Percentiles rank a stretch among this genome's conserved stretches.
These are phyloP conservation scores for Ciconia boyciana DNA, from an alignment of 2,113 vertebrate species.

Conservation along the genomic window DNA sequence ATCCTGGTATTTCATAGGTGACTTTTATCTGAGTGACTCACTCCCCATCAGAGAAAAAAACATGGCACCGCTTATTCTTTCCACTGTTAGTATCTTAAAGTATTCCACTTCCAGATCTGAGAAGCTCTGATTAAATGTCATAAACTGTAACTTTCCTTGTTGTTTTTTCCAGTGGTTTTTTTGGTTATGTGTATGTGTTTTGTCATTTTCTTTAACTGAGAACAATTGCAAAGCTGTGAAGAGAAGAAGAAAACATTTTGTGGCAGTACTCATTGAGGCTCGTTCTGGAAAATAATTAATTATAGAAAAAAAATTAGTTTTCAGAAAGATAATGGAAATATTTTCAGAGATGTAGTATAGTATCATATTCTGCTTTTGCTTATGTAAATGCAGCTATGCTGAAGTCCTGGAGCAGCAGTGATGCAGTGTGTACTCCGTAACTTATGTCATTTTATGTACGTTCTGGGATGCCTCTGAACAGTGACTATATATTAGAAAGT, in stretches of 20 bases:
- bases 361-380: background rate
- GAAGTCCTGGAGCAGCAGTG: background rate
- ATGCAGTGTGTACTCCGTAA: fast-evolving
- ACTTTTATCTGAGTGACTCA: background rate
- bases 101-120: background rate
- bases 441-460: background rate
- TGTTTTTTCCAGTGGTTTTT: background rate
- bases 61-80: background rate
- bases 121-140: background rate
- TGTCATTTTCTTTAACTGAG: background rate
- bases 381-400: background rate
- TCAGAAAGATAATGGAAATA: background rate
- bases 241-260: background rate
- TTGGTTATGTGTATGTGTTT: background rate
- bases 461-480: background rate
- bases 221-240: background rate
- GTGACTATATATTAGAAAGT: background rate
- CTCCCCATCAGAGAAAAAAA: background rate
- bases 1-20: background rate
- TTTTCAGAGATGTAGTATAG: background rate
- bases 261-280: background rate
- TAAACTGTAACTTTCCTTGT: background rate
- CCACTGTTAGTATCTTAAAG: background rate
- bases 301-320: background rate
- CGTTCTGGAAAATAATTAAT: background rate